These are phyloP conservation scores for Drosophila cognata DNA, from an alignment of 2,888 invertebrate species.

Conservation along the genomic window DNA sequence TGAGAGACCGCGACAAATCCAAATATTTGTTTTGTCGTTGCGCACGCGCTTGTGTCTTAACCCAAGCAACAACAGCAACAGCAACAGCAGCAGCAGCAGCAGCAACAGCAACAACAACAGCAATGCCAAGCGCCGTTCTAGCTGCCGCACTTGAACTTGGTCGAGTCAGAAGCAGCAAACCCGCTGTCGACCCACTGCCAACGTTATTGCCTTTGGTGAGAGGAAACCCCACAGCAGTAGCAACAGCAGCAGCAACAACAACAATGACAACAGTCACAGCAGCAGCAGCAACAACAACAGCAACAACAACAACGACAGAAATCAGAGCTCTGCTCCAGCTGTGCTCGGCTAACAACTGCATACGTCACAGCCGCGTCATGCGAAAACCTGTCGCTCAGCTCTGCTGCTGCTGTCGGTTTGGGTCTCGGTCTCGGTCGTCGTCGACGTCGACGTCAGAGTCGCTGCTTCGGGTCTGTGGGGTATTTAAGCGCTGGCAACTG, in stretches of 20 bases:
- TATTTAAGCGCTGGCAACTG: constrained; percentile 89
- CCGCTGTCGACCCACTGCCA: constrained; percentile 74
- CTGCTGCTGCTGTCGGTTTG: constrained; percentile 30
- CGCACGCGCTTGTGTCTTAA: constrained; percentile 76
- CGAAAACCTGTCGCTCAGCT: constrained; percentile 72
- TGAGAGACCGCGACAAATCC: constrained; percentile 59
- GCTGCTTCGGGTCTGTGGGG: constrained; percentile 66
- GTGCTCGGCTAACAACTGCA: constrained; percentile 32
- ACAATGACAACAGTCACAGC: not conserved
- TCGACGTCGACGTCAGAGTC: constrained; percentile 26
- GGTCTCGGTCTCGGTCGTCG: constrained; percentile 57
- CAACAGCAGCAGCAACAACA: constrained; percentile 15
- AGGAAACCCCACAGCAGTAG: constrained; percentile 70
- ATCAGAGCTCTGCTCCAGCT: constrained; percentile 36
- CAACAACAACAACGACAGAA: not conserved
- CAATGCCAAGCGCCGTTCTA: constrained; percentile 76
- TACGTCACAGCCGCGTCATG: constrained; percentile 80
- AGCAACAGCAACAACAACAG: constrained; percentile 27
- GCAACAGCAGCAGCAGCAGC: constrained; percentile 22
- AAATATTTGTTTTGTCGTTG: constrained; percentile 53
- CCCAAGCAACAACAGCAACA: constrained; percentile 46
- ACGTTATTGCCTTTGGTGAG: constrained; percentile 62
- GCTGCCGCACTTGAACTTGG: constrained; percentile 78
- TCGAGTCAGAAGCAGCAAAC: constrained; percentile 63
- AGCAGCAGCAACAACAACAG: not conserved